Conservation (phyloP, 2,113 vertebrate genomes). For the Nicator chloris region DNA sequence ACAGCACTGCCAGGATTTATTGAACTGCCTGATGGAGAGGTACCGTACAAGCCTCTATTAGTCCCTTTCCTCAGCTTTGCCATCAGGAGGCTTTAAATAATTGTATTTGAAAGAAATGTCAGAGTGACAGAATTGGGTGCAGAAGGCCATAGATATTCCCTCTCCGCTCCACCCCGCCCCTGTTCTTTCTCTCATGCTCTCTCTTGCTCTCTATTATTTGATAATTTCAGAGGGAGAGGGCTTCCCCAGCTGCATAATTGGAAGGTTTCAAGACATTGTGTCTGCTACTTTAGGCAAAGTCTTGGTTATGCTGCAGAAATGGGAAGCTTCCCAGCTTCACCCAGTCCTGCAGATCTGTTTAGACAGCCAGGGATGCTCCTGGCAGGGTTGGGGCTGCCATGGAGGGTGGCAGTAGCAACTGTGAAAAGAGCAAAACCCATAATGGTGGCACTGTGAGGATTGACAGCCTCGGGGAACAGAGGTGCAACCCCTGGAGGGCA, state of each 20-base stretch:
- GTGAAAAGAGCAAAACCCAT: fast-evolving
- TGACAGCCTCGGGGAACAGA: neutral
- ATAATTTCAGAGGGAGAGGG: conserved; percentile 13
- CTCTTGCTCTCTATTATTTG: neutral
- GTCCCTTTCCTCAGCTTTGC: conserved; percentile 58
- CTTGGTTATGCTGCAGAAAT: neutral
- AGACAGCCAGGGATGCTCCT: neutral
- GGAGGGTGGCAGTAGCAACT: neutral
- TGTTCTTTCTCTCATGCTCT: neutral
- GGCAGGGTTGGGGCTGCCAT: neutral
- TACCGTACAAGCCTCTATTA: conserved; percentile 40
- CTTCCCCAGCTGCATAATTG: neutral
- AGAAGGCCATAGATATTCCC: conserved; percentile 20
- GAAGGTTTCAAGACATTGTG: neutral
- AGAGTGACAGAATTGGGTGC: conserved; percentile 29
- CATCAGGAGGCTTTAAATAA: conserved; percentile 61
- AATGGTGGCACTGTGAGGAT: neutral
- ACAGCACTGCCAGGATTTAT: conserved; percentile 56
- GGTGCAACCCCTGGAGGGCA: neutral
- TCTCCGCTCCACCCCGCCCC: neutral
- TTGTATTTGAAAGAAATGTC: conserved; percentile 62
- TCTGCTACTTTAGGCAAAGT: neutral
- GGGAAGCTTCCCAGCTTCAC: neutral
- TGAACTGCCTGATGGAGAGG: conserved; percentile 50
- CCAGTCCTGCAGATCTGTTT: neutral